These are phyloP conservation scores for Caenorhabditis imperialis DNA, from an alignment of 2,888 invertebrate species.

Conservation along the genomic window DNA sequence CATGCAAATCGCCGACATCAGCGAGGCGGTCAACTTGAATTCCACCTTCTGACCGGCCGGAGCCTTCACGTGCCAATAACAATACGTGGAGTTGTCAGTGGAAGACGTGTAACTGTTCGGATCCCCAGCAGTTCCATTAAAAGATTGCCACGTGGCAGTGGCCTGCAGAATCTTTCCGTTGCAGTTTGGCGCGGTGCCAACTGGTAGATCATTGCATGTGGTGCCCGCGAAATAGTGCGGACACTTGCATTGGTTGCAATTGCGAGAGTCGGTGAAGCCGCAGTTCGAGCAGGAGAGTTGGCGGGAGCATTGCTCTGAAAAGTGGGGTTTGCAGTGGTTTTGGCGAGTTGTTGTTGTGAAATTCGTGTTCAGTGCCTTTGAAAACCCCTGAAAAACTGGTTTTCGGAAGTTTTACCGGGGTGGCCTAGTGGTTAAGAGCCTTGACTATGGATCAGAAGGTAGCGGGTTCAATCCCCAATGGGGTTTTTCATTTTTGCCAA, in stretches of 20 bases:
- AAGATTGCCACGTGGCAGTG: conserved; percentile 44
- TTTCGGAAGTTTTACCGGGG: no score
- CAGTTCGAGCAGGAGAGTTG: conserved; percentile 39
- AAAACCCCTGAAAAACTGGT: no score
- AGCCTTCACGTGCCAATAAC: conserved; percentile 57
- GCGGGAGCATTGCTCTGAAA: conserved; percentile 26
- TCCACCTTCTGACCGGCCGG: conserved; percentile 27
- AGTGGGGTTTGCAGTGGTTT: no score
- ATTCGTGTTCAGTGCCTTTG: no score
- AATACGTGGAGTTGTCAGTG: conserved; percentile 28
- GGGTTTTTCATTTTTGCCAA: no score
- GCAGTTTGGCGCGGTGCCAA: conserved; percentile 37
- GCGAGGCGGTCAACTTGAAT: conserved; percentile 20
- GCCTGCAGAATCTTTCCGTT: conserved; percentile 48
- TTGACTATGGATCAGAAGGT: no score
- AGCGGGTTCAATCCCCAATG: no score
- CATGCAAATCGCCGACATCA: conserved; percentile 42
- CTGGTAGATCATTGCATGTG: conserved; percentile 29
- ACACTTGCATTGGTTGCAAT: conserved; percentile 54
- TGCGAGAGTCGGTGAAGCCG: conserved; percentile 46
- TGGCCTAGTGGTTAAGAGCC: no score
- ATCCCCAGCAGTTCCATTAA: conserved; percentile 52
- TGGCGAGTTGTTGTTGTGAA: no score
- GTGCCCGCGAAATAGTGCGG: conserved; percentile 44
- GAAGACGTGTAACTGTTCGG: conserved; percentile 40